Evolutionary conservation across 2,113 vertebrate species (phyloP), one percentile per base, ranked within the genome.

Genomic region (Epinephelus cyanopodus): DNA sequence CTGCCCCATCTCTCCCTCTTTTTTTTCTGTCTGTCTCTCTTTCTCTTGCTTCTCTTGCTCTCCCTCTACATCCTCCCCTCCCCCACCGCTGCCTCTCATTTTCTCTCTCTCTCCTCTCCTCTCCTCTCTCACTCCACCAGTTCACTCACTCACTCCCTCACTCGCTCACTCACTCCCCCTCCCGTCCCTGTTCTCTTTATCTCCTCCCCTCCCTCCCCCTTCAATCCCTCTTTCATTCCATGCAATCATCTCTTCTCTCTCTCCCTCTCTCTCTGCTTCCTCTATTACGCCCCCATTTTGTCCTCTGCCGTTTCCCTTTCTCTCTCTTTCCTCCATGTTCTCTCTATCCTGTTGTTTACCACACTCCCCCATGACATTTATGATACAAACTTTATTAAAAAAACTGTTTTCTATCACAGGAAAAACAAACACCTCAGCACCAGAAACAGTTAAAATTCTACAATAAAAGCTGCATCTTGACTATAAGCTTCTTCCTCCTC

Each of bases 201-300:
- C 91, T 89, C 91, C 90, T 89, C 87, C 83, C 82, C 81, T 87
- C 87, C 82, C 84, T 90, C 89, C 75, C 90, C 89, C 86, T 76
- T 92, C 90, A 90, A 87, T 91, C 92, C 87, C 91, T 92, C 91
- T 92, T 93, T 94, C 92, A 93, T 94, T 94, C 91, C 86, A 85
- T 91, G 91, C 89, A 93, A 92, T 93, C 90, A 92, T 94, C 86
- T 93, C 83, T 90, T 92, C 74, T 82, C 81, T 84, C 85, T 88
- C 69, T 76, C 84, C 84, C 60, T 81, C 70, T 85, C 74, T 87
- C 74, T 82, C 81, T 93, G 85, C 89, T 87, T 90, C 81, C 87
- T 92, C 88, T 89, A 87, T 89, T 91, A 89, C 82, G 88, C 87
- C 92, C 93, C 92, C 92, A 94, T 94, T 94, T 93, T 93, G 89